Evolutionary conservation across 92 coral and sea anemone species (phyloP).

Genomic region (Pocillopora meandrina): DNA sequence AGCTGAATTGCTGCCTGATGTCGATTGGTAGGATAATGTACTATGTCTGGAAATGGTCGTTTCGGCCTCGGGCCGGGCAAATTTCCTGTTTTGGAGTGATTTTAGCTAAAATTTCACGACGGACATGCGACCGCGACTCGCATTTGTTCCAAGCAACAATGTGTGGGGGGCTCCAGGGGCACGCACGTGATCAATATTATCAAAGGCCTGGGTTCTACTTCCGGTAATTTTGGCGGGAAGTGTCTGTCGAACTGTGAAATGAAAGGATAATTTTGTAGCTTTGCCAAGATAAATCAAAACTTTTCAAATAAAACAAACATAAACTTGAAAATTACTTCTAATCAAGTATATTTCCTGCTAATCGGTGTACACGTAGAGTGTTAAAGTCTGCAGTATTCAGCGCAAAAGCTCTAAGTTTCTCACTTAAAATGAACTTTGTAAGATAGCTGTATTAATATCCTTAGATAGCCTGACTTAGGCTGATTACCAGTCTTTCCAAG

Average conservation of each 20-base stretch:
- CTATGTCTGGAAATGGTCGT: conserved; percentile 75
- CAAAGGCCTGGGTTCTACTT: conserved; percentile 33
- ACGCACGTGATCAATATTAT: conserved; percentile 69
- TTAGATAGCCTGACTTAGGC: no score
- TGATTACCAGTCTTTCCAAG: no score
- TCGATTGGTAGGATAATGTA: conserved; percentile 69
- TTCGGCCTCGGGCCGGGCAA: conserved; percentile 84
- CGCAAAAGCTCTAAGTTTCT: no score
- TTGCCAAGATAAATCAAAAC: no score
- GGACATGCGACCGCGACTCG: conserved; percentile 99
- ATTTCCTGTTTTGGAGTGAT: conserved; percentile 99
- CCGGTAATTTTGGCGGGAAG: conserved; percentile 52
- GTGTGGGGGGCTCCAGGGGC: conserved; percentile 97
- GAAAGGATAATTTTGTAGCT: no score
- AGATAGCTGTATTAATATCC: no score
- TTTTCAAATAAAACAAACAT: no score
- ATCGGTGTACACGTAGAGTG: no score
- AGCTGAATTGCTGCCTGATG: conserved; percentile 70
- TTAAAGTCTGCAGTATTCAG: no score
- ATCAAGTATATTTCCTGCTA: no score
- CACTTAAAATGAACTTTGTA: no score
- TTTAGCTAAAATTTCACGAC: conserved; percentile 98
- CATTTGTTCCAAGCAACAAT: conserved; percentile 99
- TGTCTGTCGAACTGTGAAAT: background rate
- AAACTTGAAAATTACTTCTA: no score